Percentiles rank a stretch among this genome's conserved stretches.
Conservation (phyloP, 2,888 invertebrate genomes). For the Lamproptera curius region DNA sequence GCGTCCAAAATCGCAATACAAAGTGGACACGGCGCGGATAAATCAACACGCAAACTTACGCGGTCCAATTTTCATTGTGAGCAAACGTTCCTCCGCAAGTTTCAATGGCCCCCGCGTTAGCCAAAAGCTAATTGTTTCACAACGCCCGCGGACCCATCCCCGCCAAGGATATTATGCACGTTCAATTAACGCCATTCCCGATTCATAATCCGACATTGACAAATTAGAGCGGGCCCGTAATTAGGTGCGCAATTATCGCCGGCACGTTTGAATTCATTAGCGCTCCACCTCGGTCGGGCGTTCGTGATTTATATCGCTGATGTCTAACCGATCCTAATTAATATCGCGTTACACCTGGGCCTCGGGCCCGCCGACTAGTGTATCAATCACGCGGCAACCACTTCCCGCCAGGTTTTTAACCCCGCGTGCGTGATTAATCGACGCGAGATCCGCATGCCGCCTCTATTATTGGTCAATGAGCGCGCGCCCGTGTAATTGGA, state of each 20-base stretch:
- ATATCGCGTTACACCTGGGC: conserved; percentile 59
- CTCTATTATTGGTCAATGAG: conserved; percentile 71
- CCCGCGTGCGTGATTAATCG: conserved; percentile 44
- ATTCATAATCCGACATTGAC: conserved; percentile 77
- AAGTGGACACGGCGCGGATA: conserved; percentile 25
- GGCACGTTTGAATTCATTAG: conserved; percentile 74
- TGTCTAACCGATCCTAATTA: conserved; percentile 64
- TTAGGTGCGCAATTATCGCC: conserved; percentile 75
- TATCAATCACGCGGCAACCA: conserved; percentile 41
- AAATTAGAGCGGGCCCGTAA: conserved; percentile 70
- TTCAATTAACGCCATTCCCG: conserved; percentile 72
- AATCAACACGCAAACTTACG: conserved; percentile 30
- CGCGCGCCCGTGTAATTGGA: conserved; percentile 62
- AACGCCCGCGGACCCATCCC: conserved; percentile 38
- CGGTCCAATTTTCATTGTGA: conserved; percentile 34
- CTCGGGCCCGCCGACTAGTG: conserved; percentile 33
- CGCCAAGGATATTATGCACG: conserved; percentile 70
- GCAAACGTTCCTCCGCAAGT: conserved; percentile 35
- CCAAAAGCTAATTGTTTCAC: conserved; percentile 55
- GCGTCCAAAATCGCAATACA: conserved; percentile 19
- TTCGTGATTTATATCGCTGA: conserved; percentile 66
- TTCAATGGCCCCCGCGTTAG: conserved; percentile 47
- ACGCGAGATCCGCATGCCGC: conserved; percentile 57
- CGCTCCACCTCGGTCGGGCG: conserved; percentile 58
- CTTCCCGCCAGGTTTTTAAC: conserved; percentile 49